Evolutionary conservation across 2,797 vertebrate species (phyloP).

Genomic region (Sylvia borin): DNA sequence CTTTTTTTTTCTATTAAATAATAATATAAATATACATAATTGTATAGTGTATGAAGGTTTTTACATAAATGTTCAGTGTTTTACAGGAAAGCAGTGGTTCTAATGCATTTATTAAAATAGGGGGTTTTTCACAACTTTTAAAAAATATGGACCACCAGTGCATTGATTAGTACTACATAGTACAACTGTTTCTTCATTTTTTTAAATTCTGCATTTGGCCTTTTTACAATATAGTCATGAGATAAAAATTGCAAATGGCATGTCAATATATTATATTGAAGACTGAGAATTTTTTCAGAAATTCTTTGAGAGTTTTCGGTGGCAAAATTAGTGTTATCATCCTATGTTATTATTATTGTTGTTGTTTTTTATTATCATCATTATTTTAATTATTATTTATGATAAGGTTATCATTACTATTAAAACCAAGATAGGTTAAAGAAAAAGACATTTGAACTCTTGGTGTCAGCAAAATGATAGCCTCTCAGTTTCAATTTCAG

Average conservation of each 20-base stretch:
- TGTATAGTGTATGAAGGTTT: background rate
- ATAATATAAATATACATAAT: background rate
- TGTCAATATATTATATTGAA: background rate
- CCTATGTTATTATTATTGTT: rapidly evolving
- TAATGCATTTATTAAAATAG: background rate
- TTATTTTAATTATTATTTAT: background rate
- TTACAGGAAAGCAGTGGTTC: background rate
- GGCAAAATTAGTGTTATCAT: background rate
- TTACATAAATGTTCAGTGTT: background rate
- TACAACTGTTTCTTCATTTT: background rate
- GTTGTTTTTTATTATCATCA: background rate
- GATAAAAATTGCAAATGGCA: background rate
- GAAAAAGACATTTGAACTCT: background rate
- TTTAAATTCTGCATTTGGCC: background rate
- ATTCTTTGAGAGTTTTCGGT: background rate
- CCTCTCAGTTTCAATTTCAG: background rate
- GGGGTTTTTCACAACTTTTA: rapidly evolving
- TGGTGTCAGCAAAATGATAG: background rate
- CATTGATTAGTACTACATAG: background rate
- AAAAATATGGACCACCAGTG: background rate
- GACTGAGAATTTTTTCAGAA: background rate
- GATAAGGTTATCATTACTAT: rapidly evolving
- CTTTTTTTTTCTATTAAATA: background rate
- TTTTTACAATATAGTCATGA: background rate
- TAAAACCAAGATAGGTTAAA: background rate